phyloP scores from a whole-genome alignment of 2,888 invertebrate genomes.

The Brachylomia viminalis region DNA sequence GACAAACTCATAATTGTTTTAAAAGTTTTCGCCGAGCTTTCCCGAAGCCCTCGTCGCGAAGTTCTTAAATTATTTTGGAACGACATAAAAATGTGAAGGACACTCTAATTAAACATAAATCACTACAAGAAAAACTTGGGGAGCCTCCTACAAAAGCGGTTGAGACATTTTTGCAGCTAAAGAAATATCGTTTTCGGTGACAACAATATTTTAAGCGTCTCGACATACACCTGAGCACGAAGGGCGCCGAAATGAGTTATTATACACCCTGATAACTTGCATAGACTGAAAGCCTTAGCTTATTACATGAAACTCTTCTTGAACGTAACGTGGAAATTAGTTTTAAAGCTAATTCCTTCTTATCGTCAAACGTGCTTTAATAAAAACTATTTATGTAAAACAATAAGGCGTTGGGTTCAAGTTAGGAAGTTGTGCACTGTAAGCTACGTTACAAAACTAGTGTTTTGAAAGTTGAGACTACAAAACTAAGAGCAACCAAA shows the following conservation, averaged over 20 bases:
- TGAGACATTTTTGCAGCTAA: conserved; percentile 82
- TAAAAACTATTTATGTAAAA: conserved; percentile 49
- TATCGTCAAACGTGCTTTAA: conserved; percentile 16
- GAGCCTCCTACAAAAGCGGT: conserved; percentile 78
- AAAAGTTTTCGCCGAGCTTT: conserved; percentile 72
- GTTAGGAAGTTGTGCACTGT: conserved; percentile 9
- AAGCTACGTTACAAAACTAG: conserved; percentile 24
- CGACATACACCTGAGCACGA: conserved; percentile 84
- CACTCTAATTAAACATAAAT: conserved; percentile 88
- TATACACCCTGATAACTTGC: conserved; percentile 58
- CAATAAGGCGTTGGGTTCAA: conserved; percentile 32
- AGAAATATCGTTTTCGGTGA: conserved; percentile 86
- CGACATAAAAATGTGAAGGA: conserved; percentile 81
- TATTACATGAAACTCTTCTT: conserved; percentile 25
- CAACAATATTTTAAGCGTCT: conserved; percentile 84
- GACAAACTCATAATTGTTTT: conserved; percentile 75
- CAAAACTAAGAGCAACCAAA: conserved; percentile 25
- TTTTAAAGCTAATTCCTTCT: conserved; percentile 38
- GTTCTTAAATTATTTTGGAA: conserved; percentile 79
- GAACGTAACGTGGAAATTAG: conserved; percentile 26
- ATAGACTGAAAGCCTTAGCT: conserved; percentile 38
- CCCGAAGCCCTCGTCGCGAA: conserved; percentile 71
- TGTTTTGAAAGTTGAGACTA: conserved; percentile 28
- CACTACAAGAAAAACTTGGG: conserved; percentile 81
- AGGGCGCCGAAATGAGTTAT: conserved; percentile 82